Base-by-base conservation (phyloP, 2,113 vertebrate species). In the Delphinapterus leucas region DNA sequence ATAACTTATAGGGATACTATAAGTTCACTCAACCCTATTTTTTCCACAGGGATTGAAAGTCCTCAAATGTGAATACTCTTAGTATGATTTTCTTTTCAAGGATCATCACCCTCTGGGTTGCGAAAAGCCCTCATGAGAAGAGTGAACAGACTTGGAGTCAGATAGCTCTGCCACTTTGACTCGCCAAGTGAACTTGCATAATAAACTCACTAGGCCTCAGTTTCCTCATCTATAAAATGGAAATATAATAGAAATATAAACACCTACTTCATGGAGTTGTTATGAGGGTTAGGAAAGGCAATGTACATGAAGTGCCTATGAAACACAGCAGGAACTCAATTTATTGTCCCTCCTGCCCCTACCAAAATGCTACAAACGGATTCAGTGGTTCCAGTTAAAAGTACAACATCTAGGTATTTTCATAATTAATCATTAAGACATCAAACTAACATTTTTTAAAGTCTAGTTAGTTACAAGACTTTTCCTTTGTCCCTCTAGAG, bases 191-290 rank as follows among this genome's bases (percentile, higher is more conserved):
- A 79, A 41, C 38, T 71, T 77, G 2, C 23, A 60, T 86, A 85
- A 65, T 82, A 85, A 77, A 70, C 31, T 89, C 68, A 53, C 13
- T 79, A 58, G 95, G 36, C 53, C 79, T 96, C 67, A 53, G 60
- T 95, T 92, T 86, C 67, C 71, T 95, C 71, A 86, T 55, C 79
- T 89, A 74, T 63, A 93, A 73, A 95, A 73, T 63, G 9, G 33
- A 74, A 79, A 84, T 25, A 77, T 94, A 95, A 73, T 63, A 9
- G 28, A 74, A 79, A 84, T 20, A 77, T 94, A 92, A 79, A 87
- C 74, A 61, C 12, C 73, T 53, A 74, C 33, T 65, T 77, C 10
- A 55, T 23, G 18, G 41, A 85, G 31, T 58, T 88, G n/a, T 88
- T 49, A 63, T 23, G 63, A 80, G 10, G 2, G 31, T 80, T 70